These are phyloP conservation scores for Tridacna crocea DNA, from an alignment of 2,888 invertebrate genomes.

Conservation along the genomic window DNA sequence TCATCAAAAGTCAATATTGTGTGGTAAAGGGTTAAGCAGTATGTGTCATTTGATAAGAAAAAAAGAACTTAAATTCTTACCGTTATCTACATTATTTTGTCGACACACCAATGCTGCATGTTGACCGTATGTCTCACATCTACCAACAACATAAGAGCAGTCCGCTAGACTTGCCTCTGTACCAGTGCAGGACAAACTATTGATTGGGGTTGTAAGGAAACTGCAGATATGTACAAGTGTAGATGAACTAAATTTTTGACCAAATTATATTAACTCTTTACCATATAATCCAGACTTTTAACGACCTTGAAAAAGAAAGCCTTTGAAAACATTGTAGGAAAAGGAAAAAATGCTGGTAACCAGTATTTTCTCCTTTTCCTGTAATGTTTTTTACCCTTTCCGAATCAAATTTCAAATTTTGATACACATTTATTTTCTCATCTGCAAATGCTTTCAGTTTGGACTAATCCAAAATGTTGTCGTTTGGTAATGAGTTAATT, in stretches of 20 bases:
- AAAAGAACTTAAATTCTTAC: not conserved
- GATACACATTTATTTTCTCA: too few species aligned
- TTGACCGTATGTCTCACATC: constrained; percentile 37
- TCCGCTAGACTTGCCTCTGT: constrained; percentile 50
- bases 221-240: not conserved
- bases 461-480: too few species aligned
- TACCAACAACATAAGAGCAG: constrained; percentile 48
- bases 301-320: not conserved
- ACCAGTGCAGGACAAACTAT: constrained; percentile 43
- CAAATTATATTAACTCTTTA: not conserved
- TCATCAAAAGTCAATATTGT: too few species aligned
- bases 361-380: not conserved
- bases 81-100: constrained; percentile 1
- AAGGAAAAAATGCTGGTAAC: not conserved
- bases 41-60: too few species aligned
- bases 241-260: too few species aligned
- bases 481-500: too few species aligned
- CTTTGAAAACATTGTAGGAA: not conserved
- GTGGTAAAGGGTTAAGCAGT: too few species aligned
- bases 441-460: too few species aligned
- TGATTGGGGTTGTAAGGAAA: constrained; percentile 31
- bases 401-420: too few species aligned
- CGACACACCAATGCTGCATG: constrained; percentile 61
- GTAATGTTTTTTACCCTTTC: too few species aligned
- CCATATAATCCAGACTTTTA: not conserved